Base-by-base conservation (phyloP, 2,113 vertebrate genomes). In the Sinocyclocheilus grahami region DNA sequence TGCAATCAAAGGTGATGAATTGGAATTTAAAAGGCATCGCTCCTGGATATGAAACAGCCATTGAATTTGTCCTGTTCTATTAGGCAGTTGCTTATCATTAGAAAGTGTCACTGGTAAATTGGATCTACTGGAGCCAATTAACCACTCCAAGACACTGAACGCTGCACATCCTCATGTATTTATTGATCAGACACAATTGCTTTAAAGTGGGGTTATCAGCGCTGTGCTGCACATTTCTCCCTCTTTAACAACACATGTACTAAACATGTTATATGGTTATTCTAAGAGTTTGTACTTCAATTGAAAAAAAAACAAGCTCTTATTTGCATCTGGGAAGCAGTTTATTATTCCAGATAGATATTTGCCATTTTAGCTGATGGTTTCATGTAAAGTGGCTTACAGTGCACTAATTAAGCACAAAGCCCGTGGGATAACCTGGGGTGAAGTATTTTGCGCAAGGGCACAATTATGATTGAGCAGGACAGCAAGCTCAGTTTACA, bases 111-210 rank as follows among this genome's bases (percentile, higher is more conserved):
- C n/a, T 77, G 53, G 53, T 84, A 86, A 88, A 88, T 86, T 86
- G 85, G 87, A 88, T 86, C 87, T 85, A 86, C 75, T 80, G 81
- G 85, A 86, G 63, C 88, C 85, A 89, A 89, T 86, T 86, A 89
- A 89, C 76, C 85, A 65, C 77, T 83, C 30, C 9, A 51, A 84
- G 85, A 60, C 63, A 39, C 30, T 37, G 72, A 83, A 58, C 71
- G 14, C 80, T 60, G 13, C 42, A 18, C 27, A 27, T 39, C 27
- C 77, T 37, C 84, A 51, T 86, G 72, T 83, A 83, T 78, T 86
- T 86, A 88, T 88, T 83, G 84, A 88, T 86, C 76, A 51, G 60
- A 69, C 78, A 55, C 69, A 69, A 88, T 85, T 67, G 78, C 46
- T 42, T 80, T 74, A 76, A 85, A 85, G 83, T 74, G 42, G 78